These are phyloP conservation scores for Drosophila formosana DNA, from an alignment of 2,888 invertebrate species.

Conservation along the genomic window DNA sequence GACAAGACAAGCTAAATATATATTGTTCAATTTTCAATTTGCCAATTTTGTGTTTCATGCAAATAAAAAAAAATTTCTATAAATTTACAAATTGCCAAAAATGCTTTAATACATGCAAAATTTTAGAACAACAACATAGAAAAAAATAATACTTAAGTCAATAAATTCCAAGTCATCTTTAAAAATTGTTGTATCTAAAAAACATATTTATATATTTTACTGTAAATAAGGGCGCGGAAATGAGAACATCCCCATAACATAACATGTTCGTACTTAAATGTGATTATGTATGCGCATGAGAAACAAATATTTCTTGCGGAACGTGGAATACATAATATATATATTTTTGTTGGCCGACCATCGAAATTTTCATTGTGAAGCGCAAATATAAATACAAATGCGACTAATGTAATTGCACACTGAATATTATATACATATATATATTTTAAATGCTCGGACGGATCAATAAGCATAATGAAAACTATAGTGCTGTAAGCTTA, in stretches of 20 bases:
- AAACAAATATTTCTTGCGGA: constrained; percentile 13
- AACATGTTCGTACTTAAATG: neutral
- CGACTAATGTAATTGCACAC: constrained; percentile 14
- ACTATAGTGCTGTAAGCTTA: no score
- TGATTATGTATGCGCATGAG: neutral
- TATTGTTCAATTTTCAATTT: no score
- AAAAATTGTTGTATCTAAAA: neutral
- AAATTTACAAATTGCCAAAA: no score
- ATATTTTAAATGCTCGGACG: neutral
- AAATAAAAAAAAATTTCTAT: no score
- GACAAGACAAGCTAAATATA: no score
- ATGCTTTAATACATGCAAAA: no score
- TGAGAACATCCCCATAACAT: constrained; percentile 1
- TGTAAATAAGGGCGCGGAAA: neutral
- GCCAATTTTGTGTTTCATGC: no score
- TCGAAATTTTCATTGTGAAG: constrained; percentile 3
- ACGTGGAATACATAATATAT: constrained; percentile 14
- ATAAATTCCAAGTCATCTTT: neutral
- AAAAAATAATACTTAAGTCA: no score
- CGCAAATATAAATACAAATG: neutral
- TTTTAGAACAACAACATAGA: no score
- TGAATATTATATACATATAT: neutral
- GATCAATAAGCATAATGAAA: neutral
- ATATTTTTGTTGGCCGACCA: constrained; percentile 4
- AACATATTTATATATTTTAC: neutral